Base-by-base conservation (phyloP, 23 tunicate species). In the Phallusia fumigata region DNA sequence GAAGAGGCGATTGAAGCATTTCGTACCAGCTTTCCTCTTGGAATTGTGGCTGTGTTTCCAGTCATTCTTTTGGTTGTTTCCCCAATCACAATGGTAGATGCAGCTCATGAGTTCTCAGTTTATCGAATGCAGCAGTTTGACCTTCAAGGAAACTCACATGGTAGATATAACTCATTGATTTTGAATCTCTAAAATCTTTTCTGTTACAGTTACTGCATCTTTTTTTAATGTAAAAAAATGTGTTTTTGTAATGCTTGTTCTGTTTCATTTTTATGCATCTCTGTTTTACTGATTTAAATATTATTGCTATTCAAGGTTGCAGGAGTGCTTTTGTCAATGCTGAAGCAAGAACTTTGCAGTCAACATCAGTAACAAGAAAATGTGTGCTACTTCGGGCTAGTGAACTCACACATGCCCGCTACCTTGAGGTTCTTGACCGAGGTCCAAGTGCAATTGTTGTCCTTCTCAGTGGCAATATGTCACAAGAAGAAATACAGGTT, bases 51-150 rank as follows among this genome's bases (percentile, higher is more conserved):
- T 24, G 35, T 92, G 24, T 81, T 92, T 36, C 98, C 98, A 0
- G 87, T 89, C 33, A 19, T 94, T 18, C 32, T 94, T 16, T 30
- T 94, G 34, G 86, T 93, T 32, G 80, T 94, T 40, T 82, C 98
- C 13, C 95, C 98, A 2, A 79, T 84, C 49, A 84, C 87, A 19
- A 93, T 86, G 3, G 90, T 87, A 18, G 88, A 88, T 85, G 98
- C 98, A 11, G 94, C 98, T 28, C 98, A 94, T 85, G 98, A 94
- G 31, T 94, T 94, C 40, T 78, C 93, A 53, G 94, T 87, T 31
- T 94, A 89, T 45, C 77, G 98, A 44, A 94, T 94, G 98, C 98
- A 94, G 52, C 98, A 94, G 47, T 94, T 85, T 79, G 98, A 94
- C 74, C 74, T 94, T 28, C 88, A 82, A 65, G 92, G 98, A 74